Conservation (phyloP, 2,797 vertebrate genomes). For the Tamandua tetradactyla region DNA sequence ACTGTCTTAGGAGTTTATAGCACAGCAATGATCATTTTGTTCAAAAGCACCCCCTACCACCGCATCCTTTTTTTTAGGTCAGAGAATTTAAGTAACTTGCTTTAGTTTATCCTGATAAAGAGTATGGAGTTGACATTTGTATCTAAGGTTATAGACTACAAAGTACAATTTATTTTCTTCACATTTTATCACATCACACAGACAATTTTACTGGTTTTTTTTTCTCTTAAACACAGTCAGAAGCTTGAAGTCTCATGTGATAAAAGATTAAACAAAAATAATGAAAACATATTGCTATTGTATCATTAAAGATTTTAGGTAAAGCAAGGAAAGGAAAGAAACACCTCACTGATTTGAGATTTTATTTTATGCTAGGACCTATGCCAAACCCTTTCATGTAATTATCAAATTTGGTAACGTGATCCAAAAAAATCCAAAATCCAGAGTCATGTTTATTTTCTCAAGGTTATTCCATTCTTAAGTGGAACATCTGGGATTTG, state of each 20-base stretch:
- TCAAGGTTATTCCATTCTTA: neutral
- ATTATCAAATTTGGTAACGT: neutral
- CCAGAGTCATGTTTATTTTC: neutral
- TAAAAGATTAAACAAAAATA: conserved; percentile 39
- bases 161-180: conserved; percentile 15
- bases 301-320: neutral
- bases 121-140: no score
- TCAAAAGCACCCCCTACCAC: neutral
- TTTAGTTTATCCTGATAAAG: neutral
- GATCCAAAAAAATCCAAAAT: neutral
- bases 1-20: neutral
- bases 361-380: neutral
- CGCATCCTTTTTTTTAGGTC: neutral
- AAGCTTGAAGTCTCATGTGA: conserved; percentile 21
- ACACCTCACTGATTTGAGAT: neutral
- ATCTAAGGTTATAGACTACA: neutral
- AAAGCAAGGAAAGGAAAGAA: neutral
- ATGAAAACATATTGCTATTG: neutral
- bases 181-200: neutral
- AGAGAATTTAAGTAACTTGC: neutral
- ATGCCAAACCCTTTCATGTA: neutral
- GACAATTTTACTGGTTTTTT: neutral
- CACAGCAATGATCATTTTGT: neutral
- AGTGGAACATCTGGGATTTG: no score
- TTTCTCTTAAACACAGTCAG: neutral